These are phyloP conservation scores for Homarus gammarus DNA, from an alignment of 2,888 invertebrate species.

Conservation along the genomic window DNA sequence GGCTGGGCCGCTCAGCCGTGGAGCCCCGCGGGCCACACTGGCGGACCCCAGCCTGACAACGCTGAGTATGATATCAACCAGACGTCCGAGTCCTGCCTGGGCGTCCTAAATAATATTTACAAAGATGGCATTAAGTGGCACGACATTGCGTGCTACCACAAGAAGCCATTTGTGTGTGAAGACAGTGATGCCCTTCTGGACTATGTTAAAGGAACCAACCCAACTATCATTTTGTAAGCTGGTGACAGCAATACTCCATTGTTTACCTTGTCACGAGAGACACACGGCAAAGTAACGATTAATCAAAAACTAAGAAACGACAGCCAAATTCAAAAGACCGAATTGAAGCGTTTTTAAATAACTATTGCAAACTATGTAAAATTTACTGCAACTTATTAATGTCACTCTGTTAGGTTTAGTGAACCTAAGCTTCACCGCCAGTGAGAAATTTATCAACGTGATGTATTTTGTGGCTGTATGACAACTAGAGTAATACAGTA, in stretches of 20 bases:
- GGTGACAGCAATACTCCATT: not conserved
- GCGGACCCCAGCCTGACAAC: conserved; percentile 77
- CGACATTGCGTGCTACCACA: conserved; percentile 91
- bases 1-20: conserved; percentile 77
- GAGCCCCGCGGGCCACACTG: conserved; percentile 77
- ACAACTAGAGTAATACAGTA: too few species aligned
- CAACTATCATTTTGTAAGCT: not conserved
- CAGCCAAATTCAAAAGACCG: not conserved
- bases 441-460: too few species aligned
- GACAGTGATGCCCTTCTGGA: conserved; percentile 92
- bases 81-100: conserved; percentile 87
- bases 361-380: too few species aligned
- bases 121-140: conserved; percentile 93
- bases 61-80: conserved; percentile 77
- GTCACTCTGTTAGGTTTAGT: too few species aligned
- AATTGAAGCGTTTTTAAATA: too few species aligned
- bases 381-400: too few species aligned
- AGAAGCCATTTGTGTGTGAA: conserved; percentile 93
- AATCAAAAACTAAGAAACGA: not conserved
- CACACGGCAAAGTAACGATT: not conserved
- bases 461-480: too few species aligned
- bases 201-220: conserved; percentile 39
- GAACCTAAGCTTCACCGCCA: too few species aligned
- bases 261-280: too few species aligned
- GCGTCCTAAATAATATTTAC: conserved; percentile 94